phyloP scores from a whole-genome alignment of 2,797 vertebrate species.

The Apogon talboti region DNA sequence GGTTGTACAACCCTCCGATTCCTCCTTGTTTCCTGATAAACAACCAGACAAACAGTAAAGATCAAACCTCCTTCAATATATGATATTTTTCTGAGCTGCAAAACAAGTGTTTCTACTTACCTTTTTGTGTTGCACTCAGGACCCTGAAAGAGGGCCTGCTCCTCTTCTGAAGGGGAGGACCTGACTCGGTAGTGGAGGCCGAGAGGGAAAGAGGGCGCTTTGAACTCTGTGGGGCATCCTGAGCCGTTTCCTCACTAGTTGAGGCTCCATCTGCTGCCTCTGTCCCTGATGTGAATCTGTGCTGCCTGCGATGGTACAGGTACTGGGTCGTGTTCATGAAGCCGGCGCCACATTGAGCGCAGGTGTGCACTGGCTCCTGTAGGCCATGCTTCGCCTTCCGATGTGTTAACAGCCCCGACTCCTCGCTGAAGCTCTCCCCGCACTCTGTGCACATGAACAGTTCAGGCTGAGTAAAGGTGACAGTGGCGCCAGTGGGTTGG shows the following conservation, averaged over 20 bases:
- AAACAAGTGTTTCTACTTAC: conserved; percentile 36
- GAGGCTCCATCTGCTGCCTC: conserved; percentile 37
- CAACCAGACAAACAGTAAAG: conserved; percentile 20
- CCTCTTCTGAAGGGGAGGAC: conserved; percentile 64
- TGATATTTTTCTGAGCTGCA: background rate
- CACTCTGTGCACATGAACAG: conserved; percentile 88
- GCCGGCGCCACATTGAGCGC: conserved; percentile 82
- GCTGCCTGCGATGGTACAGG: conserved; percentile 90
- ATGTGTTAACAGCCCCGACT: conserved; percentile 81
- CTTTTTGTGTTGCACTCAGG: conserved; percentile 50
- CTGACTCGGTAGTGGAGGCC: conserved; percentile 42
- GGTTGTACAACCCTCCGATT: conserved; percentile 44
- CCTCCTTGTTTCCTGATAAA: conserved; percentile 60
- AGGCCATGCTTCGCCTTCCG: conserved; percentile 84
- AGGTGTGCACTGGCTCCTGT: conserved; percentile 85
- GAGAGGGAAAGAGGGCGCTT: conserved; percentile 63
- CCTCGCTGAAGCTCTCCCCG: conserved; percentile 82
- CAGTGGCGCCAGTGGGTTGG: background rate
- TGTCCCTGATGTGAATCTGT: conserved; percentile 52
- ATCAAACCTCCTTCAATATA: conserved; percentile 4
- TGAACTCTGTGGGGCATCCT: conserved; percentile 38
- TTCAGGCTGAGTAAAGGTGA: conserved; percentile 67
- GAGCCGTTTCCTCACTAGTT: conserved; percentile 27
- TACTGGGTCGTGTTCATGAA: conserved; percentile 94
- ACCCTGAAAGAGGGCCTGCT: conserved; percentile 63